Evolutionary conservation across 2,888 invertebrate genomes (phyloP).

Genomic region (Diarsia brunnea): DNA sequence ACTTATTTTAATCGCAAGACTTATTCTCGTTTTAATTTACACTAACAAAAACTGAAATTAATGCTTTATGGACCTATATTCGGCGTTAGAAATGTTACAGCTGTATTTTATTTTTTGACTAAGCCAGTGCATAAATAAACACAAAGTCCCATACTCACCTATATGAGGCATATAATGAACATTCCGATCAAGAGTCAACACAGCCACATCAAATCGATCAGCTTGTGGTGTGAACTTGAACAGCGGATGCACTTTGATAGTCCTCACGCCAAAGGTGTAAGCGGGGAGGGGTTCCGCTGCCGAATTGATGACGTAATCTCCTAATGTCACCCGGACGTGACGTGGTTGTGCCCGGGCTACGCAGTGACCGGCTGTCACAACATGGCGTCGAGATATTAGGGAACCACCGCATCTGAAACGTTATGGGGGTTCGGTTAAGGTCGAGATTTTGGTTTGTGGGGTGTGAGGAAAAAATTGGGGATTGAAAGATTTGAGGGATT

Average conservation of each 20-base stretch:
- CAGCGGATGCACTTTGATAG: conserved; percentile 97
- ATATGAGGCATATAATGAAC: conserved; percentile 98
- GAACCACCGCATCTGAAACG: conserved; percentile 96
- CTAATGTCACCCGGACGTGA: conserved; percentile 97
- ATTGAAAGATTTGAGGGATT: neutral
- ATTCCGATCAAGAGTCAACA: conserved; percentile 95
- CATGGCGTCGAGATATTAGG: conserved; percentile 96
- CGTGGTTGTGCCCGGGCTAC: conserved; percentile 97
- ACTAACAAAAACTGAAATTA: too few species aligned
- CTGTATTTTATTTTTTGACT: too few species aligned
- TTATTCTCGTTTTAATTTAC: too few species aligned
- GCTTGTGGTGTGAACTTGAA: conserved; percentile 97
- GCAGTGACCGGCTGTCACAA: conserved; percentile 98
- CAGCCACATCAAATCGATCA: conserved; percentile 97
- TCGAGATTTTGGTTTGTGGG: neutral
- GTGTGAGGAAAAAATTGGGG: neutral
- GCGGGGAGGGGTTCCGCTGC: conserved; percentile 97
- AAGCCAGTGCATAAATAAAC: conserved; percentile 2
- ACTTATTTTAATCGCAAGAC: too few species aligned
- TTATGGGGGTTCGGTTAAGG: conserved; percentile 26
- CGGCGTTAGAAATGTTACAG: too few species aligned
- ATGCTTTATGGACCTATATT: too few species aligned
- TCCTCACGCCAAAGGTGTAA: conserved; percentile 97
- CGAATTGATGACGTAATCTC: conserved; percentile 98
- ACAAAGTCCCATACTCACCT: conserved; percentile 80